A percentile compares a stretch with the other conserved stretches of the same genome.
Evolutionary conservation across 2,113 vertebrate genomes (phyloP).

Genomic region (Oceanodroma tethys): DNA sequence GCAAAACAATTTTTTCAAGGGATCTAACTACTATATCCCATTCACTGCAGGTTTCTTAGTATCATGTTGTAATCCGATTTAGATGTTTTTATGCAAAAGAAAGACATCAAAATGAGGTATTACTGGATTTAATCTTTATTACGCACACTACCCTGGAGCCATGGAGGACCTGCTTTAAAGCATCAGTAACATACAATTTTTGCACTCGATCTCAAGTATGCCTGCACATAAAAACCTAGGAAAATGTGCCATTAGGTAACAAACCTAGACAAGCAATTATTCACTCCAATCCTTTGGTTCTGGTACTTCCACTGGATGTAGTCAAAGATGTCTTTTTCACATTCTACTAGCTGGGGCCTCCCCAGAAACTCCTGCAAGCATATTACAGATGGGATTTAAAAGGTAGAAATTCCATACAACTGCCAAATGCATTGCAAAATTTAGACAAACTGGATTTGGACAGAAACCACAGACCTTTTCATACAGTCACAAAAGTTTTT

Average conservation of each 20-base stretch:
- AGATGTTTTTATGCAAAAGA: neutral
- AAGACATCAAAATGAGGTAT: neutral
- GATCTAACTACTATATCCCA: neutral
- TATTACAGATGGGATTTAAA: neutral
- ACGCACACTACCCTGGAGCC: neutral
- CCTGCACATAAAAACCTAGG: neutral
- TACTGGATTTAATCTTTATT: neutral
- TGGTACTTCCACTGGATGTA: conserved; percentile 88
- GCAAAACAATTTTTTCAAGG: neutral
- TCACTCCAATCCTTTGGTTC: conserved; percentile 87
- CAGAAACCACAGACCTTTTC: neutral
- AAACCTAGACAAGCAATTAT: conserved; percentile 32
- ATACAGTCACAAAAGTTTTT: neutral
- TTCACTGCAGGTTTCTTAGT: neutral
- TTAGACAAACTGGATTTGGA: neutral
- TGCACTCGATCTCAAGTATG: neutral
- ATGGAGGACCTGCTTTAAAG: neutral
- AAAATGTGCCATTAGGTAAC: neutral
- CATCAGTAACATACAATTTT: neutral
- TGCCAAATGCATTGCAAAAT: neutral
- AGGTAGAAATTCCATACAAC: neutral
- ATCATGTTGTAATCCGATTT: neutral
- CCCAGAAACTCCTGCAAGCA: conserved; percentile 80
- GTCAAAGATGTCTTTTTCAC: conserved; percentile 88
- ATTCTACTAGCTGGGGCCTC: conserved; percentile 83